A percentile compares a stretch with the other conserved stretches of the same genome.
phyloP scores from a whole-genome alignment of 1,140 invertebrate species.

The Camponotus pennsylvanicus region DNA sequence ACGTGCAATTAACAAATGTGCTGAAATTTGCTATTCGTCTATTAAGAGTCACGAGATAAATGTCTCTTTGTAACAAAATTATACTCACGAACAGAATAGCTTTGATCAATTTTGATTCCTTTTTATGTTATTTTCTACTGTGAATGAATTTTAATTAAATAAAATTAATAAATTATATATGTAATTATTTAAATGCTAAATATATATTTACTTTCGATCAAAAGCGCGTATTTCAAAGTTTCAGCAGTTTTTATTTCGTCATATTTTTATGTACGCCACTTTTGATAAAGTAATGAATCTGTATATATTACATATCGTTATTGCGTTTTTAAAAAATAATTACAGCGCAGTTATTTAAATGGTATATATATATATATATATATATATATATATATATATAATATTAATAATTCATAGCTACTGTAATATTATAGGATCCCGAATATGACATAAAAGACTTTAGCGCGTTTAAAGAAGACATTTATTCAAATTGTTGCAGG shows the following conservation, averaged over 20 bases:
- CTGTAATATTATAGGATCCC: not conserved
- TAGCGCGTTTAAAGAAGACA: conserved; percentile 16
- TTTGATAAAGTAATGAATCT: not conserved
- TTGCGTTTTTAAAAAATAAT: not conserved
- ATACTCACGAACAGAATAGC: not conserved
- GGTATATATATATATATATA: not conserved
- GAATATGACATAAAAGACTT: not conserved
- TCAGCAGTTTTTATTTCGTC: not conserved
- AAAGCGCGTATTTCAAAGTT: not conserved
- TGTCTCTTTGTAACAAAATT: not conserved
- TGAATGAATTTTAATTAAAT: not conserved
- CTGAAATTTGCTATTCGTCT: conserved; percentile 11
- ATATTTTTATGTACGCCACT: not conserved
- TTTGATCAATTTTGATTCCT: conserved; percentile 19
- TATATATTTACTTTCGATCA: not conserved
- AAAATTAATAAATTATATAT: conserved; percentile 14
- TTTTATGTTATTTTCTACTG: not conserved
- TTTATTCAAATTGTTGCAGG: conserved; percentile 88
- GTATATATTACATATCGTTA: not conserved
- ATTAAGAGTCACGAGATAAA: conserved; percentile 20
- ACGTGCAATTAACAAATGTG: conserved; percentile 11
- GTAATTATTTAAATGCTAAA: conserved; percentile 16
- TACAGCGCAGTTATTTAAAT: not conserved
- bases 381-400: too few relatives aligned
- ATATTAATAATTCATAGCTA: conserved; percentile 43